Conservation (phyloP, 2,888 invertebrate genomes). For the Polylopha cassiicola region DNA sequence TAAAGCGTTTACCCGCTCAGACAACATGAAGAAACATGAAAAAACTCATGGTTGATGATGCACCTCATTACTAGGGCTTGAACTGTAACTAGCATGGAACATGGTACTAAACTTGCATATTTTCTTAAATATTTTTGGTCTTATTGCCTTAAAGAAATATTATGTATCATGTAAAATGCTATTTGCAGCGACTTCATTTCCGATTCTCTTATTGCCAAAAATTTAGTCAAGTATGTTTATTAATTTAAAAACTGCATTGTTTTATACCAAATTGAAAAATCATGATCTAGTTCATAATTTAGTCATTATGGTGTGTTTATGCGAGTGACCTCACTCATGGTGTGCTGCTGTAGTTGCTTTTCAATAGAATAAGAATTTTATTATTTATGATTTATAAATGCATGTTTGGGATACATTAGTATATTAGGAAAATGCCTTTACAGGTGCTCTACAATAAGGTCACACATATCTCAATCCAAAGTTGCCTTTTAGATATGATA, state of each 20-base stretch:
- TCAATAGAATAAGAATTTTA: slow-evolving; percentile 47
- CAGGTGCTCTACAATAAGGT: slow-evolving; percentile 72
- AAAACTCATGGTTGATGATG: slow-evolving; percentile 68
- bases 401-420: slow-evolving; percentile 63
- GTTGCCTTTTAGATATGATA: slow-evolving; percentile 76
- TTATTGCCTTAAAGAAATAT: slow-evolving; percentile 7
- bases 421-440: slow-evolving; percentile 61
- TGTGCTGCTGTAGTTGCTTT: slow-evolving; percentile 73
- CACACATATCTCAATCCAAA: slow-evolving; percentile 72
- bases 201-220: slow-evolving; percentile 76
- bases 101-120: slow-evolving; percentile 11
- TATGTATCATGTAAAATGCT: slow-evolving; percentile 34
- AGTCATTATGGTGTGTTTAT: slow-evolving; percentile 74
- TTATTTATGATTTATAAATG: slow-evolving; percentile 59
- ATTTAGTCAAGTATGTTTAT: slow-evolving; percentile 64
- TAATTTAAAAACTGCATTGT: slow-evolving; percentile 53
- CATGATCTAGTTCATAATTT: slow-evolving; percentile 73
- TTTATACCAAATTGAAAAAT: slow-evolving; percentile 67
- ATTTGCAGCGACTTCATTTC: slow-evolving; percentile 52
- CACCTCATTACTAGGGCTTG: slow-evolving; percentile 19
- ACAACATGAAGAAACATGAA: slow-evolving; percentile 76
- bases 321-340: slow-evolving; percentile 57
- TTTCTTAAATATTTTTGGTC: slow-evolving; percentile 7
- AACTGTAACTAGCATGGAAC: slow-evolving; percentile 32
- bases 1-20: slow-evolving; percentile 73